Conservation (phyloP, 2,888 invertebrate genomes). For the Drosophila anomelani region DNA sequence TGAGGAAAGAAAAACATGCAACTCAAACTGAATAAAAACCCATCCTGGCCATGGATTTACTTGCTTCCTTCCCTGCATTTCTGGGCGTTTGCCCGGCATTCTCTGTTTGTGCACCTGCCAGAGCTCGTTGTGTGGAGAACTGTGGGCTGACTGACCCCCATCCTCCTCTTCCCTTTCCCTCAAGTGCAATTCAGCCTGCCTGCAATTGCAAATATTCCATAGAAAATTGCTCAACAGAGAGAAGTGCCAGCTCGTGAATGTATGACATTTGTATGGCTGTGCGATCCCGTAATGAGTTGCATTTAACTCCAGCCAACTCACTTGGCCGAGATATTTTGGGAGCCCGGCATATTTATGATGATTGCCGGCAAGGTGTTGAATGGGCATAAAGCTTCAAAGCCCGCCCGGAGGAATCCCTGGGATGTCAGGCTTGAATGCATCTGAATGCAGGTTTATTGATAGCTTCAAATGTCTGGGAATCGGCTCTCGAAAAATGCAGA, state of each 20-base stretch:
- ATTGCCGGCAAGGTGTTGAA: slow-evolving; percentile 53
- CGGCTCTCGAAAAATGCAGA: background rate
- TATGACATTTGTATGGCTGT: slow-evolving; percentile 40
- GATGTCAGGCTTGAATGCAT: slow-evolving; percentile 20
- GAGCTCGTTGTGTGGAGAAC: slow-evolving; percentile 39
- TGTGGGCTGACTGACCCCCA: slow-evolving; percentile 6
- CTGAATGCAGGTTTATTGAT: slow-evolving; percentile 31
- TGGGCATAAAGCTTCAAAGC: slow-evolving; percentile 22
- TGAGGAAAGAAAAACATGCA: slow-evolving; percentile 29
- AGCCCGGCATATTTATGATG: slow-evolving; percentile 38
- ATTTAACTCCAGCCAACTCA: slow-evolving; percentile 63
- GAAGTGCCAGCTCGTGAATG: slow-evolving; percentile 43
- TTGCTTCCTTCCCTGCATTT: slow-evolving; percentile 10
- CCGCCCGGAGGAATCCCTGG: background rate
- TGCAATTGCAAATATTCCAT: slow-evolving; percentile 72
- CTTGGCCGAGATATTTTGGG: slow-evolving; percentile 43
- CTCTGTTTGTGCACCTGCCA: slow-evolving; percentile 68
- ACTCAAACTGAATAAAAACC: slow-evolving; percentile 20
- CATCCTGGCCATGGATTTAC: slow-evolving; percentile 34
- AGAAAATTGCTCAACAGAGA: slow-evolving; percentile 62
- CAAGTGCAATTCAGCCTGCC: slow-evolving; percentile 56
- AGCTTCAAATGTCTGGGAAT: slow-evolving; percentile 5
- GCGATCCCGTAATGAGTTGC: slow-evolving; percentile 70
- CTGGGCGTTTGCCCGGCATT: slow-evolving; percentile 43
- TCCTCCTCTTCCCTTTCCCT: slow-evolving; percentile 12